phyloP scores from a whole-genome alignment of 2,113 vertebrate species.

The Gila orcuttii region DNA sequence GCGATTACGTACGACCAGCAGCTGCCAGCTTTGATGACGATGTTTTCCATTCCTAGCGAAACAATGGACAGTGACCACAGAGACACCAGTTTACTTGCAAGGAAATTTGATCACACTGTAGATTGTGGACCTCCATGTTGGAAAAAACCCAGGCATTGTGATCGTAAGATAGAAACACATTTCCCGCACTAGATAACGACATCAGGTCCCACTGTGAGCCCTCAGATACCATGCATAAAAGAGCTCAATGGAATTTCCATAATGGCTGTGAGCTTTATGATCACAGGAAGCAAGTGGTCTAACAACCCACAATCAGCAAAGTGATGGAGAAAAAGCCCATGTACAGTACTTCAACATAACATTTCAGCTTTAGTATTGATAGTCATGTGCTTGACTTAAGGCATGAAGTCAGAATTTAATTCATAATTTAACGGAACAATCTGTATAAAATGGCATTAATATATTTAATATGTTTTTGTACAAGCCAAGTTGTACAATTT shows the following conservation, averaged over 20 bases:
- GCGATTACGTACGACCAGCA: neutral
- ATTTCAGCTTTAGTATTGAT: neutral
- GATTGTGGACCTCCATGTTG: slow-evolving; percentile 6
- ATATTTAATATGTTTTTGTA: too few species aligned
- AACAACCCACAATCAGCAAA: slow-evolving; percentile 24
- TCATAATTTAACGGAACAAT: neutral
- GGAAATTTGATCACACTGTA: slow-evolving; percentile 20
- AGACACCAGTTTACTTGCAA: neutral
- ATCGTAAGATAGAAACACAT: neutral
- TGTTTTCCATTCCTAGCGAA: slow-evolving; percentile 24
- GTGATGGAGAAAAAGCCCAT: neutral
- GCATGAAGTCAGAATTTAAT: neutral
- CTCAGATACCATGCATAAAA: slow-evolving; percentile 14
- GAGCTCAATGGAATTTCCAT: slow-evolving; percentile 2
- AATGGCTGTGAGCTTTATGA: slow-evolving; percentile 35
- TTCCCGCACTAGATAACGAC: slow-evolving; percentile 15
- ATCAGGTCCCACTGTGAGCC: neutral
- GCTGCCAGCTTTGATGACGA: slow-evolving; percentile 30
- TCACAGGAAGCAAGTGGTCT: slow-evolving; percentile 18
- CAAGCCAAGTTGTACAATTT: too few species aligned
- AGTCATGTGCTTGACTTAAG: neutral
- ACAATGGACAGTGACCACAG: slow-evolving; percentile 30
- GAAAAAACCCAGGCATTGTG: slow-evolving; percentile 1
- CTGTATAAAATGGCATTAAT: neutral
- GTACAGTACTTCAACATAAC: neutral